Conservation (phyloP, 2,888 invertebrate genomes). For the Apotomis capreana region DNA sequence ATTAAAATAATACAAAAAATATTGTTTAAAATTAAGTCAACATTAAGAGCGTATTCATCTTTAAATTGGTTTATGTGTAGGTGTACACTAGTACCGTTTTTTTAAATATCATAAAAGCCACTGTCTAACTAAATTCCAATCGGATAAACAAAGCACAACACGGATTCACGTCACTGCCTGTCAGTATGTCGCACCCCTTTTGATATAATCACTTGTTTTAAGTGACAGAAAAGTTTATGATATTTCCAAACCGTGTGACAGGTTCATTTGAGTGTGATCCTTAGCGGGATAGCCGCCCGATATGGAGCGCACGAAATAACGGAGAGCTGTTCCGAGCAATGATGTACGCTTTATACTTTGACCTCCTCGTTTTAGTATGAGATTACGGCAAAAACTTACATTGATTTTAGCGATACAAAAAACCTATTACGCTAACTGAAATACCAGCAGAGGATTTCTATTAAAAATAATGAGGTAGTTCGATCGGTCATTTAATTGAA, state of each 20-base stretch:
- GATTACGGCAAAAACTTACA: constrained; percentile 60
- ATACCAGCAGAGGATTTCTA: constrained; percentile 1
- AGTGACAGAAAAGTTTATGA: constrained; percentile 31
- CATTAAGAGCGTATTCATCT: no score
- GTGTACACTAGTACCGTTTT: no score
- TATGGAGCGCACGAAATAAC: constrained; percentile 74
- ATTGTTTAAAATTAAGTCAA: no score
- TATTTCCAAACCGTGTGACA: constrained; percentile 38
- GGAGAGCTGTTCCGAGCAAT: constrained; percentile 62
- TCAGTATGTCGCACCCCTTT: neutral
- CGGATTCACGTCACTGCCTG: constrained; percentile 3
- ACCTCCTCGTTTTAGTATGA: constrained; percentile 60
- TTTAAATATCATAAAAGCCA: no score
- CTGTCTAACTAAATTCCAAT: neutral
- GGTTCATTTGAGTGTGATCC: constrained; percentile 39
- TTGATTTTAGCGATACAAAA: constrained; percentile 52
- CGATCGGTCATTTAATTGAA: constrained; percentile 19
- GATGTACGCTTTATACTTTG: constrained; percentile 61
- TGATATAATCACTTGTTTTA: constrained; percentile 30
- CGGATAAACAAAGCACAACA: neutral
- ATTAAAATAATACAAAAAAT: no score
- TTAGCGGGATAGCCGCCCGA: constrained; percentile 66
- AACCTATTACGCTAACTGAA: constrained; percentile 10
- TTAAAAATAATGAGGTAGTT: constrained; percentile 15
- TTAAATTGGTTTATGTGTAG: no score